Percentiles rank a stretch among this genome's conserved stretches.
These are phyloP conservation scores for Drosophila kurseongensis DNA, from an alignment of 1,140 invertebrate genomes.

Conservation along the genomic window DNA sequence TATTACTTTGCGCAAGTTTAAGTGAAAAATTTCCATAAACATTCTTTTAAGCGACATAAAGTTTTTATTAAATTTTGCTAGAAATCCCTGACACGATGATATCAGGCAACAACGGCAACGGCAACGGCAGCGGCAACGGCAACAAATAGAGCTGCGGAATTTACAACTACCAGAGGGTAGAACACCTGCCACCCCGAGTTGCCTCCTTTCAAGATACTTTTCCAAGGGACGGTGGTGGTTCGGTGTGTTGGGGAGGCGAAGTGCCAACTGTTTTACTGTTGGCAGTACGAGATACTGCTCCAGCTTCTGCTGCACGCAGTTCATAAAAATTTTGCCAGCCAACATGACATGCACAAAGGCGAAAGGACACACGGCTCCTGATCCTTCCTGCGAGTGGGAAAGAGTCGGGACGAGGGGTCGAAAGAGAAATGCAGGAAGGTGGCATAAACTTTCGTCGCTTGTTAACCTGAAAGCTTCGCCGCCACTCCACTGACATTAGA, in stretches of 20 bases:
- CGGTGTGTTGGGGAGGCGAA: slow-evolving; percentile 2
- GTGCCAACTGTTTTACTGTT: slow-evolving; percentile 53
- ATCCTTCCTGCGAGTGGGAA: slow-evolving; percentile 8
- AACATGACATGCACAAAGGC: slow-evolving; percentile 82
- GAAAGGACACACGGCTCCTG: slow-evolving; percentile 66
- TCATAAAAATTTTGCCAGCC: slow-evolving; percentile 82
- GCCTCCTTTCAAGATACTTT: slow-evolving; percentile 58
- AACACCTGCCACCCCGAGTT: slow-evolving; percentile 5
- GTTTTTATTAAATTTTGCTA: slow-evolving; percentile 84
- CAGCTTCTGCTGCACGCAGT: slow-evolving; percentile 67
- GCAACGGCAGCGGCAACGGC: slow-evolving; percentile 41
- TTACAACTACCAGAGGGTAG: slow-evolving; percentile 69
- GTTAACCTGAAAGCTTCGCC: slow-evolving; percentile 68
- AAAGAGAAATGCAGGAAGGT: slow-evolving; percentile 43
- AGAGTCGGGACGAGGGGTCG: background rate
- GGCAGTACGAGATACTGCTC: slow-evolving; percentile 41
- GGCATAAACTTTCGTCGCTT: slow-evolving; percentile 74
- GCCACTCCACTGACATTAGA: slow-evolving; percentile 63
- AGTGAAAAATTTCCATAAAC: slow-evolving; percentile 84
- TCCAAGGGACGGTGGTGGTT: slow-evolving; percentile 1
- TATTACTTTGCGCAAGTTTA: slow-evolving; percentile 84
- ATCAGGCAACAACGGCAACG: slow-evolving; percentile 42
- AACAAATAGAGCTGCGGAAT: slow-evolving; percentile 80
- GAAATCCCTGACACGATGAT: slow-evolving; percentile 68
- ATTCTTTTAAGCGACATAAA: slow-evolving; percentile 84